These are phyloP conservation scores for Epistrophella euchroma DNA, from an alignment of 2,888 invertebrate species.

Conservation along the genomic window DNA sequence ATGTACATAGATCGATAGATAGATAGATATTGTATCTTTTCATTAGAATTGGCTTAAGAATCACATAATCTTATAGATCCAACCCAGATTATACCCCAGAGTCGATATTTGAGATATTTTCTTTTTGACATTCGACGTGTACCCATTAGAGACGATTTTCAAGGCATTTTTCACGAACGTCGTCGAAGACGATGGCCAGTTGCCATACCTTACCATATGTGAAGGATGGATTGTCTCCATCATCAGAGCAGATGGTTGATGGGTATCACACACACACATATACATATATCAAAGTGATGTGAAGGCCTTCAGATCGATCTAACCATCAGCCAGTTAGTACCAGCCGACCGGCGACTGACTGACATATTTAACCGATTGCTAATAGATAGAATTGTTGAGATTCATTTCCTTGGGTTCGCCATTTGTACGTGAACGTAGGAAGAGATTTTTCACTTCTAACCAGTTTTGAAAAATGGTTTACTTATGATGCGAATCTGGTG, in stretches of 20 bases:
- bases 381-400: conserved; percentile 68
- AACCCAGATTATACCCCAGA: conserved; percentile 63
- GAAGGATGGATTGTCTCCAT: conserved; percentile 34
- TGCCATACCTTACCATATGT: conserved; percentile 65
- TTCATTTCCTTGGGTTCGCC: conserved; percentile 62
- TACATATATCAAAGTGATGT: conserved; percentile 46
- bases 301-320: conserved; percentile 63
- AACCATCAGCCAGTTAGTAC: conserved; percentile 9
- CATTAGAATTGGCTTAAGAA: conserved; percentile 54
- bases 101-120: conserved; percentile 41
- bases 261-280: neutral
- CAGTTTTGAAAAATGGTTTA: conserved; percentile 63
- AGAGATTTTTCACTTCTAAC: conserved; percentile 49
- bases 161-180: conserved; percentile 31
- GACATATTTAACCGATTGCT: conserved; percentile 75
- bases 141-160: conserved; percentile 66
- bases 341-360: conserved; percentile 43
- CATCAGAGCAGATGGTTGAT: conserved; percentile 38
- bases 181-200: conserved; percentile 4
- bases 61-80: conserved; percentile 21
- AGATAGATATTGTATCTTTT: conserved; percentile 42
- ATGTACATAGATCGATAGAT: conserved; percentile 17
- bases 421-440: conserved; percentile 24
- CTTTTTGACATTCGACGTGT: conserved; percentile 48
- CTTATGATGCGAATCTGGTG: conserved; percentile 48